Evolutionary conservation across 2,113 vertebrate species (phyloP).

Genomic region (Xenus cinereus): DNA sequence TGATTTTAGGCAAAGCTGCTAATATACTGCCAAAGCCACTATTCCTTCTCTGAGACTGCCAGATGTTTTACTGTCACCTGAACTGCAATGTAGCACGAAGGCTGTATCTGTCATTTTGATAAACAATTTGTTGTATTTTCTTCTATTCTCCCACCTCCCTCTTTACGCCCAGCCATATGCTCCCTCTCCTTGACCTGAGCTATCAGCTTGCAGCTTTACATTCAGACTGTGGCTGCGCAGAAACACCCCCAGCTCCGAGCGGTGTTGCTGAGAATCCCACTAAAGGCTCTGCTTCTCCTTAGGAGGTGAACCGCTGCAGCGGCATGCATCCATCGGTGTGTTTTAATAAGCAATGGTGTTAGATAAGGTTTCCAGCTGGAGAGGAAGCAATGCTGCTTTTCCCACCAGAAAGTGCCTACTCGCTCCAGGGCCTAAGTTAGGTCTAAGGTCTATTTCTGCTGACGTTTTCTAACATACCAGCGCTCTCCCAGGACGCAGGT

Average conservation of each 20-base stretch:
- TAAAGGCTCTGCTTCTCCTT: neutral
- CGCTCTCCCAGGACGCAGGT: neutral
- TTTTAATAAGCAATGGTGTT: neutral
- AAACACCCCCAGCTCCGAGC: rapidly evolving
- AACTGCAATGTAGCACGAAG: neutral
- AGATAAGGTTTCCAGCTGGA: conserved; percentile 28
- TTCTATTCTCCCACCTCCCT: neutral
- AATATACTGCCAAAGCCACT: neutral
- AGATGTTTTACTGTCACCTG: neutral
- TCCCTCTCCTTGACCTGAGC: neutral
- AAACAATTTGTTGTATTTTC: neutral
- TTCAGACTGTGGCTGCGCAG: neutral
- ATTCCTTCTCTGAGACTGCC: neutral
- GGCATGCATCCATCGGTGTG: neutral
- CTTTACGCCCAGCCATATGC: neutral
- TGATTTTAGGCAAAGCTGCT: neutral
- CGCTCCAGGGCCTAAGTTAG: neutral
- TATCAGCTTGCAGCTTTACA: neutral
- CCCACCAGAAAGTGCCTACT: neutral
- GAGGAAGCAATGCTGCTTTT: neutral
- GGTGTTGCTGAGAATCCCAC: neutral
- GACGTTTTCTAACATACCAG: neutral
- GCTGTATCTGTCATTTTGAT: neutral
- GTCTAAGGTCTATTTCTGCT: neutral
- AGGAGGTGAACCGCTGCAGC: neutral